phyloP scores from a whole-genome alignment of 1,140 invertebrate species.

The Colletes latitarsis region DNA sequence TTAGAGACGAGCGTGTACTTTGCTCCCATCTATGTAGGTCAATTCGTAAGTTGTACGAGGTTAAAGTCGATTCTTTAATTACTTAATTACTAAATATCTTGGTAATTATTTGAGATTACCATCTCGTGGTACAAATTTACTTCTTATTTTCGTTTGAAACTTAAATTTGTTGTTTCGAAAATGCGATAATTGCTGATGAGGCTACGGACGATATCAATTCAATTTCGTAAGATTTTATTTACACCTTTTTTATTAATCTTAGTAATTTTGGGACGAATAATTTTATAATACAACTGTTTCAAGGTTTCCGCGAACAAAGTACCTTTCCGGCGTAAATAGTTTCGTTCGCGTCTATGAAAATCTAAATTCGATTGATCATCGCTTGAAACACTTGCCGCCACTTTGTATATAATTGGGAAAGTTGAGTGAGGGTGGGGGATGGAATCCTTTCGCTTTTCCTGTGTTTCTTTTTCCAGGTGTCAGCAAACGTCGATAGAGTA shows the following conservation, averaged over 20 bases:
- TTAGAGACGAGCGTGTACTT: constrained; percentile 18
- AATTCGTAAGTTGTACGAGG: constrained; percentile 26
- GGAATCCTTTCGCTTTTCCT: constrained; percentile 36
- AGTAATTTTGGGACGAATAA: neutral
- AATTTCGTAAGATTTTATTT: neutral
- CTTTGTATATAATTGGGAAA: constrained; percentile 19
- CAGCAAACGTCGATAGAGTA: constrained; percentile 18
- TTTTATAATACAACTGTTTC: neutral
- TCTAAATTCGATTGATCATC: constrained; percentile 29
- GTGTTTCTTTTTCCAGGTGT: constrained; percentile 49
- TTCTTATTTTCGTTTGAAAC: neutral
- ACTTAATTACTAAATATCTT: neutral
- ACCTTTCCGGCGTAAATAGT: neutral
- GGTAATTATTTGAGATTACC: neutral
- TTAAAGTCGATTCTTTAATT: constrained; percentile 6
- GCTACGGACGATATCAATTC: neutral
- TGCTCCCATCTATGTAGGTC: constrained; percentile 32
- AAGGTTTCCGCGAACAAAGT: neutral
- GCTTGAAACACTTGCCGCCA: constrained; percentile 54
- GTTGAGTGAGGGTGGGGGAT: constrained; percentile 6
- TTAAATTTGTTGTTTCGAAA: neutral
- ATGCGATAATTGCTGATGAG: neutral
- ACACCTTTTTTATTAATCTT: neutral
- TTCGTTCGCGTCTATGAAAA: neutral
- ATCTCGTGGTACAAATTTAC: neutral